A percentile compares a stretch with the other conserved stretches of the same genome.
Evolutionary conservation across 2,888 invertebrate species (phyloP).

Genomic region (Callosobruchus maculatus): DNA sequence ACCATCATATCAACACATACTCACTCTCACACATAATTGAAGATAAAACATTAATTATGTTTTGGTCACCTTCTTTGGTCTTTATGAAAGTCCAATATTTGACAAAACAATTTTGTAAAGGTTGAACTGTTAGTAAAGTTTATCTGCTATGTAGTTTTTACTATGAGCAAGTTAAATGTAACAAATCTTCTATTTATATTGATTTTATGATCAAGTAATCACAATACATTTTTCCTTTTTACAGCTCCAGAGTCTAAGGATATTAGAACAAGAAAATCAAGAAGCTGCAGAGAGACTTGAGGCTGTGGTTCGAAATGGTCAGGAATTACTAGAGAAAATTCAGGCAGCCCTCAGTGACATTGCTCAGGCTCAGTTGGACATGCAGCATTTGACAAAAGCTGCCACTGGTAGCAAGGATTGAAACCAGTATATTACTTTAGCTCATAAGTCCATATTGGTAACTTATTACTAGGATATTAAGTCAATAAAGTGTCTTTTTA

Average conservation of each 20-base stretch:
- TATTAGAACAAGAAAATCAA: conserved; percentile 87
- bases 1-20: too few relatives aligned
- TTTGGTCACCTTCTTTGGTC: too few relatives aligned
- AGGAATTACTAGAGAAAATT: conserved; percentile 80
- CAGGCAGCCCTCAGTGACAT: conserved; percentile 91
- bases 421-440: background rate
- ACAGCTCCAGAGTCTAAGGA: conserved; percentile 60
- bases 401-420: conserved; percentile 27
- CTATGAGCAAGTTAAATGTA: too few relatives aligned
- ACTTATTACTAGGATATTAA: background rate
- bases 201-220: background rate
- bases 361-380: conserved; percentile 85
- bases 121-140: too few relatives aligned
- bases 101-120: too few relatives aligned
- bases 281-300: conserved; percentile 85
- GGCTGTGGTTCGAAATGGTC: conserved; percentile 81
- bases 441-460: background rate
- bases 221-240: conserved; percentile 10
- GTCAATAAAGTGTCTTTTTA: background rate
- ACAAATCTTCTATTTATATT: too few relatives aligned
- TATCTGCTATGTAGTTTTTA: too few relatives aligned
- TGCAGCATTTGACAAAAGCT: conserved; percentile 62
- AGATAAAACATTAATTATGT: too few relatives aligned
- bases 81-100: too few relatives aligned
- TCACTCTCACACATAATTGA: too few relatives aligned